These are phyloP conservation scores for Gisinianus flammeolus DNA, from an alignment of 2,888 invertebrate genomes.

Conservation along the genomic window DNA sequence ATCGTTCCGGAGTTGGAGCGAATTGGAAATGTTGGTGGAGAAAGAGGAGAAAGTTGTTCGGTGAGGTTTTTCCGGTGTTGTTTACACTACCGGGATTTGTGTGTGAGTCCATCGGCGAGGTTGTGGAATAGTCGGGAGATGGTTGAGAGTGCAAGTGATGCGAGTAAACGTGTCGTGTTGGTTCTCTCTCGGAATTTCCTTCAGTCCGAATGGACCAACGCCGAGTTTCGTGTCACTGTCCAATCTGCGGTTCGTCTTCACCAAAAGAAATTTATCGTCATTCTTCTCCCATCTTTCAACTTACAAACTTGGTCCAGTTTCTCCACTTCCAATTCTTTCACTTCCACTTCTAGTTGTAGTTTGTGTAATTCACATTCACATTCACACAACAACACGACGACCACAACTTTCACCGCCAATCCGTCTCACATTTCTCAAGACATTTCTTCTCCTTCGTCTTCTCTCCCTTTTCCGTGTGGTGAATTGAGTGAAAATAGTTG, in stretches of 20 bases:
- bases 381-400: background rate
- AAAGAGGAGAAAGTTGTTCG: constrained; percentile 39
- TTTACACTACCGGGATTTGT: constrained; percentile 74
- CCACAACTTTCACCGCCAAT: too few relatives aligned
- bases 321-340: background rate
- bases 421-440: too few relatives aligned
- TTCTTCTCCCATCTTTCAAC: constrained; percentile 63
- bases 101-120: constrained; percentile 60
- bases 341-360: background rate
- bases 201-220: constrained; percentile 84
- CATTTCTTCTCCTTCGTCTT: too few relatives aligned
- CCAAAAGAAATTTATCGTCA: constrained; percentile 68
- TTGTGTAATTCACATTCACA: too few relatives aligned
- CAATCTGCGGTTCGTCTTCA: constrained; percentile 67
- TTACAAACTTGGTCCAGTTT: constrained; percentile 39
- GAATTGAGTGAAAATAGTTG: too few relatives aligned
- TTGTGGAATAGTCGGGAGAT: constrained; percentile 61
- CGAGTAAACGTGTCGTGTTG: constrained; percentile 75
- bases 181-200: constrained; percentile 86
- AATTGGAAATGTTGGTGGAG: constrained; percentile 62
- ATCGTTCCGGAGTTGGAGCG: constrained; percentile 63
- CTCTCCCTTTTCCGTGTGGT: too few relatives aligned
- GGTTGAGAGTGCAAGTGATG: constrained; percentile 63
- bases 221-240: constrained; percentile 72
- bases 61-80: constrained; percentile 64